Base-by-base conservation (phyloP, 2,113 vertebrate species). In the Monarcha castaneiventris region DNA sequence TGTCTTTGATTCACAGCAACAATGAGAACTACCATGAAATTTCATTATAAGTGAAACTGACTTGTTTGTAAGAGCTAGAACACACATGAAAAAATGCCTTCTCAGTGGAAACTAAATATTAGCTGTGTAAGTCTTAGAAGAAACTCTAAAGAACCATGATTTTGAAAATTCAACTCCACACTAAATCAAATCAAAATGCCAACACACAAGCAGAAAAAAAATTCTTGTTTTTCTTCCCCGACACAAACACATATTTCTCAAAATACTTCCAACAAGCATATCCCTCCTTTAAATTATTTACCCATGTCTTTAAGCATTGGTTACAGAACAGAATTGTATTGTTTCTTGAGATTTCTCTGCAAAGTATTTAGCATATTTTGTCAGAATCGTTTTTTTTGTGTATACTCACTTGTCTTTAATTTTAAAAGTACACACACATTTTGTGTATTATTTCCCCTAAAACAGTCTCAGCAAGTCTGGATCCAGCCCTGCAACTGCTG, bases 1-100 rank as follows among this genome's bases (percentile, higher is more conserved):
- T 61, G 29, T 39, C 79, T 93, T 97, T 96, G 96, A 93, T 92
- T 97, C 84, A 95, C 44, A 71, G 71, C 43, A 97, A 91, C 67
- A 95, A 91, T 55, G 33, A 79, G 33, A 79, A 59, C 32, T 71
- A 86, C 20, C 54, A 61, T 64, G 61, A 96, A 94, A 64, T 91
- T 92, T 39, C 35, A 25, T 95, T 97, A 93, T 95, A 97, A 97
- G 58, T 61, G 49, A 93, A 82, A 91, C 54, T 67, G 26, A 27
- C 32, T 97, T 94, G 66, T 75, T 93, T 78, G 37, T 56, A 67
- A 92, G 77, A 93, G 17, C 33, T 39, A 89, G 37, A 93, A 94
- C 2, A 63, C 4, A 14, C 16, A 80, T 69, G 39, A 80, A 78
- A 44, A 89, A 84, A 48, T 49, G 0, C 19, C 18, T 73, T 67